Conservation (phyloP, 2,797 vertebrate species). For the Esox lucius region DNA sequence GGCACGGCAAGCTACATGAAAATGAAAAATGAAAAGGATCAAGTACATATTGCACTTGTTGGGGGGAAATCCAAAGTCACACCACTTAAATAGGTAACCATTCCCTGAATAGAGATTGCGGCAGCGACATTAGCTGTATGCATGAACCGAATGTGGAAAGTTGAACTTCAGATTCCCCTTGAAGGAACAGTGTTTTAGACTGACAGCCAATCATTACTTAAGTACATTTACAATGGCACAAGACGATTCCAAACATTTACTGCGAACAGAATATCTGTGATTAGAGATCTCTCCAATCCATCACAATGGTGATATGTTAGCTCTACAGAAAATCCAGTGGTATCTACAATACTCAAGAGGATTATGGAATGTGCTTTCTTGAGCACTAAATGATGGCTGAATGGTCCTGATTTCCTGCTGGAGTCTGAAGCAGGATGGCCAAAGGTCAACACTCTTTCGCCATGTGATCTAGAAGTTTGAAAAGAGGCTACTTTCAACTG, state of each 20-base stretch:
- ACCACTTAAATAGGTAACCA: conserved; percentile 18
- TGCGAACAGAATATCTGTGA: background rate
- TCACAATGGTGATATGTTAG: background rate
- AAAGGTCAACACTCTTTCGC: background rate
- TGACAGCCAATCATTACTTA: no score
- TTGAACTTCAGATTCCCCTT: background rate
- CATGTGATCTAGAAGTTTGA: conserved; percentile 22
- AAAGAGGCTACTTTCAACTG: background rate
- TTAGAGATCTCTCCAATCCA: background rate
- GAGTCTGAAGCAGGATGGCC: conserved; percentile 14
- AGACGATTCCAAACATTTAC: background rate
- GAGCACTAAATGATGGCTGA: conserved; percentile 11
- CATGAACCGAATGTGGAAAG: conserved; percentile 6
- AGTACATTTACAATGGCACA: background rate
- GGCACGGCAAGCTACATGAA: conserved; percentile 6
- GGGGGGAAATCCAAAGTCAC: background rate
- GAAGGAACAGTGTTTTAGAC: no score
- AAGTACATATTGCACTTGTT: background rate
- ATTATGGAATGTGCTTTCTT: conserved; percentile 10
- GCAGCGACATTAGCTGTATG: conserved; percentile 7
- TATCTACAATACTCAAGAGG: conserved; percentile 24
- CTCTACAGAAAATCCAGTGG: conserved; percentile 4
- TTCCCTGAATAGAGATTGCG: conserved; percentile 16
- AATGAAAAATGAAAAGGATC: background rate
- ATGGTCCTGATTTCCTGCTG: conserved; percentile 26